Percentiles rank a stretch among this genome's conserved stretches.
Conservation (phyloP, 2,797 vertebrate species). For the Malacoraja senta region DNA sequence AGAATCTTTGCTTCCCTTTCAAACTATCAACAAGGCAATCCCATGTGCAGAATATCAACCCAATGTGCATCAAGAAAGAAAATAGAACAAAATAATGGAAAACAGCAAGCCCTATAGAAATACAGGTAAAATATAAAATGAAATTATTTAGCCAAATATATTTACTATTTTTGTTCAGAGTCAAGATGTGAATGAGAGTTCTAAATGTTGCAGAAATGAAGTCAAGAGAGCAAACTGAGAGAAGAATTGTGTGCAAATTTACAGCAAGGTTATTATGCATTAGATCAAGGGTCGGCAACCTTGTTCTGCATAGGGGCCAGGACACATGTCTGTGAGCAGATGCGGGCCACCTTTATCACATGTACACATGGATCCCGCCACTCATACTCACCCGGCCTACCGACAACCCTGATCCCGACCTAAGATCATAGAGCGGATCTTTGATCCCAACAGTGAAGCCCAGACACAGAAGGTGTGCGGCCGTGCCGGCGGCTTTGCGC, state of each 20-base stretch:
- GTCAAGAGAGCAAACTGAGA: neutral
- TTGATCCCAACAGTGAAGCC: too few species aligned
- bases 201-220: neutral
- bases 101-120: neutral
- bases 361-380: too few species aligned
- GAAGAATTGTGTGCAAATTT: neutral
- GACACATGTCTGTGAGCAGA: too few species aligned
- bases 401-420: too few species aligned
- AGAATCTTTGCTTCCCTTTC: neutral
- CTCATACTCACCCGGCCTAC: too few species aligned
- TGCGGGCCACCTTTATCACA: too few species aligned
- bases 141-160: neutral
- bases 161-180: neutral
- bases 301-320: too few species aligned
- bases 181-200: neutral
- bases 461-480: too few species aligned
- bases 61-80: neutral
- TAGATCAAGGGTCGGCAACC: too few species aligned
- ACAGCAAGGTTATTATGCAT: neutral
- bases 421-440: too few species aligned
- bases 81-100: neutral
- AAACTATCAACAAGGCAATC: neutral
- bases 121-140: neutral
- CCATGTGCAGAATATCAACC: neutral
- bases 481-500: too few species aligned